Evolutionary conservation across 2,113 vertebrate genomes (phyloP), one percentile per base, ranked within the genome.

Genomic region (Rhynchopsitta pachyrhyncha): DNA sequence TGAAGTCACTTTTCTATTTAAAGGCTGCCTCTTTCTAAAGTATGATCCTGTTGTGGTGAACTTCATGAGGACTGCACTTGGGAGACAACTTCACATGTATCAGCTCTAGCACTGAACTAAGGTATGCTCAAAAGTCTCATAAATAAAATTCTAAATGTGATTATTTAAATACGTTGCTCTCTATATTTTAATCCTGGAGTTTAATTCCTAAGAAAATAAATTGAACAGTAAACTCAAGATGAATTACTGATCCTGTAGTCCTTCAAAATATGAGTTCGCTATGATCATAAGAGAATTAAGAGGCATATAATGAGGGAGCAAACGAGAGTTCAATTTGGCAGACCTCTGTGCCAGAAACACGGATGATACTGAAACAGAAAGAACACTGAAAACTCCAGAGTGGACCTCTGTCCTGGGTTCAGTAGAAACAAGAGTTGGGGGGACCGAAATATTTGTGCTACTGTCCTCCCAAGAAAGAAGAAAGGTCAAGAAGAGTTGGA

Each of bases 1-100:
- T 86, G 35, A 86, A 86, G 47, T 83, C 68, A 83, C 27, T 33
- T 76, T 96, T 91, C 59, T 92, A 28, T 92, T 96, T 92, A 94
- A 78, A 88, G n/a, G 33, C 28, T 19, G 2, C 2, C 28, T 81
- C 63, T 67, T 81, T 50, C 60, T 79, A 60, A 76, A 68, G 24
- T 23, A 23, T 11, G 8, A 59, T 93, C 23, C 41, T 70, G 22
- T 29, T 44, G 17, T 13, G 25, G 4, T 20, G 42, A 90, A 16
- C 49, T 82, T 88, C 28, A 3, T 35, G 55, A 79, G 4, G 67
- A 17, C 46, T 71, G 23, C 25, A 50, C 25, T 47, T 71, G 28
- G 27, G 46, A 82, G 55, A 53, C 28, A 78, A 47, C 16, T 88
- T 59, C 52, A 37, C 3, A 1, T 47, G 14, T 29, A 67, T 52